Base-by-base conservation (phyloP, 2,113 vertebrate species). In the Suncus etruscus region DNA sequence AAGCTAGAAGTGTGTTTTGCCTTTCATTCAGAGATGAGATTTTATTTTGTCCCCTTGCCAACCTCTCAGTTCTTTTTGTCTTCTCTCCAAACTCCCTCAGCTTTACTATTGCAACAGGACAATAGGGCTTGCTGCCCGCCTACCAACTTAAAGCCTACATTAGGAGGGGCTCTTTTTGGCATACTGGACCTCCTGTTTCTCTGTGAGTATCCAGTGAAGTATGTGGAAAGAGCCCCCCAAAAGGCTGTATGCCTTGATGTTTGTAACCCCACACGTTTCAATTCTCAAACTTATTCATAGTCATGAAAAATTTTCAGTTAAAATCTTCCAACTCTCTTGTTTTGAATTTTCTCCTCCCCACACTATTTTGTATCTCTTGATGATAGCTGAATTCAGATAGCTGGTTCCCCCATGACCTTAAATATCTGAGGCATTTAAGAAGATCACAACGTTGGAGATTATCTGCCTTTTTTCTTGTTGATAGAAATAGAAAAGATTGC, bases 251-350 rank as follows among this genome's bases (percentile, higher is more conserved):
- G 6, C 14, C 68, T n/a, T 15, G 15, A 5, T 31, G 68, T 32
- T 14, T 70, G 68, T n/a, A 70, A 12, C 14, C n/a, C 15, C 12
- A 15, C 8, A 8, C 31, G 3, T 51, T 4, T 54, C 15, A 0
- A 8, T 1, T 2, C 66, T 74, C n/a, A 18, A 4, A 1, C 45
- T 1, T 3, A 1, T 32, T 9, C 0, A 3, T 5, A 0, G 50
- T 47, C n/a, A 8, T n/a, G 0, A 15, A 2, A 18, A 20, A 3
- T 48, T 29, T 6, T 31, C 39, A 69, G 54, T 4, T 16, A 22
- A 70, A 11, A 8, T 51, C 15, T 11, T 63, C 27, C 2, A 8
- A 1, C 7, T 10, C 25, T 4, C 20, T 51, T 0, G 0, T 2
- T 25, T 24, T 18, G 15, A 0, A 1, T 8, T 24, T 22, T n/a